Evolutionary conservation across 2,888 invertebrate genomes (phyloP), one percentile per base, ranked within the genome.

Genomic region (Epinotia brunnichana): DNA sequence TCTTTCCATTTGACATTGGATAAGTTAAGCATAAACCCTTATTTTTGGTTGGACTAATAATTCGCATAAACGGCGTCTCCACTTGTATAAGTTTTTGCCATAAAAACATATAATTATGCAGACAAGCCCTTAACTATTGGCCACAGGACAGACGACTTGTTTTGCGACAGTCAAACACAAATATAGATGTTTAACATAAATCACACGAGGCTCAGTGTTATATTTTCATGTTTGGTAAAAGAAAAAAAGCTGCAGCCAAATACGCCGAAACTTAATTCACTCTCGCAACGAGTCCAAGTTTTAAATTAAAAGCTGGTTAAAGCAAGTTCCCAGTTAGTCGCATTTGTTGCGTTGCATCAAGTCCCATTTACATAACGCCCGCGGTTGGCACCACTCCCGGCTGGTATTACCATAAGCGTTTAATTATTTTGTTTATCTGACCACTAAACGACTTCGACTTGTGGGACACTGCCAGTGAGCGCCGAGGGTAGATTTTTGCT

Each of bases 361-460:
- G 69, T 57, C 53, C 75, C 75, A 85, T 86, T 85, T 82, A 82
- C 85, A 87, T 85, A 83, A 84, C 82, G 81, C 81, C 74, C 75
- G 73, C 69, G 73, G 79, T 77, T 80, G 79, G 78, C 76, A 74
- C 66, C 69, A 61, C 69, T 75, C 76, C 77, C 75, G 67, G 67
- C 61, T 76, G 76, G 77, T 77, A 85, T 86, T 85, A 85, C 83
- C 88, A 87, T 88, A 86, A 88, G 83, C 85, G 87, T 84, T 89
- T 89, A 88, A 88, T 90, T 90, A 89, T 90, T 90, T 90, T 87
- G 89, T 90, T 90, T 90, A 88, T 90, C 88, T 89, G 87, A 89
- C 90, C 89, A 87, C 85, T 89, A 87, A 88, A 88, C 86, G 84
- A 85, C 85, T 83, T 80, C 80, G 85, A 85, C 84, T 86, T 78